Conservation (phyloP, 2,797 vertebrate species). For the Tenualosa thibaudeaui region DNA sequence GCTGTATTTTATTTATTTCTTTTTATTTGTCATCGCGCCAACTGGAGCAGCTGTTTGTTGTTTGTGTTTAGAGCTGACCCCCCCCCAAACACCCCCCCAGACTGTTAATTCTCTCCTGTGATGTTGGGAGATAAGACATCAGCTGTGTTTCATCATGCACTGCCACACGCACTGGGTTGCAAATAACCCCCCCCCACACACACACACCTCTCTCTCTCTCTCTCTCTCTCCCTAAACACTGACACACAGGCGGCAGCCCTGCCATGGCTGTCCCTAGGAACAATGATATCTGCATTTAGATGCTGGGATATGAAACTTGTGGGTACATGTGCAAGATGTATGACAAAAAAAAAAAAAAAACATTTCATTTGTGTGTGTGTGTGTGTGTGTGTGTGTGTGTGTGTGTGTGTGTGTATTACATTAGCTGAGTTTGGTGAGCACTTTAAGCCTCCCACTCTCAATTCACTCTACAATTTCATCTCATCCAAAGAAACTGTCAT, state of each 20-base stretch:
- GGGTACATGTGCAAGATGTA: not conserved
- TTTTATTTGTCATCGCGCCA: constrained; percentile 23
- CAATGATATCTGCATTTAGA: constrained; percentile 9
- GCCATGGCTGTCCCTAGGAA: not conserved
- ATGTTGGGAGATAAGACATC: constrained; percentile 42
- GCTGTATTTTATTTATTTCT: not conserved
- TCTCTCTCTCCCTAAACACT: not conserved
- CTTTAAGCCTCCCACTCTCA: constrained; percentile 18
- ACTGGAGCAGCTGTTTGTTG: constrained; percentile 48
- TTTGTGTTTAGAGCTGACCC: constrained; percentile 33
- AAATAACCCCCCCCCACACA: constrained; percentile 39
- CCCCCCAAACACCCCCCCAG: not conserved
- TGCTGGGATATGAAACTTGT: not conserved
- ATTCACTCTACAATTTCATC: constrained; percentile 7
- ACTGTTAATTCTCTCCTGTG: constrained; percentile 50
- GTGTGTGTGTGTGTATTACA: constrained; percentile 8
- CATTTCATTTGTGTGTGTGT: not conserved
- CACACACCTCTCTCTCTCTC: constrained; percentile 12
- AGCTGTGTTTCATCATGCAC: not conserved
- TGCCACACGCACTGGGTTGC: constrained; percentile 17
- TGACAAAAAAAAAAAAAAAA: no score
- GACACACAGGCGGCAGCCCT: not conserved
- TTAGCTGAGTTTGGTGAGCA: not conserved
- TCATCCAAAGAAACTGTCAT: not conserved
- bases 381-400: not conserved